Evolutionary conservation across 2,888 invertebrate genomes (phyloP).

Genomic region (Nebria brevicollis): DNA sequence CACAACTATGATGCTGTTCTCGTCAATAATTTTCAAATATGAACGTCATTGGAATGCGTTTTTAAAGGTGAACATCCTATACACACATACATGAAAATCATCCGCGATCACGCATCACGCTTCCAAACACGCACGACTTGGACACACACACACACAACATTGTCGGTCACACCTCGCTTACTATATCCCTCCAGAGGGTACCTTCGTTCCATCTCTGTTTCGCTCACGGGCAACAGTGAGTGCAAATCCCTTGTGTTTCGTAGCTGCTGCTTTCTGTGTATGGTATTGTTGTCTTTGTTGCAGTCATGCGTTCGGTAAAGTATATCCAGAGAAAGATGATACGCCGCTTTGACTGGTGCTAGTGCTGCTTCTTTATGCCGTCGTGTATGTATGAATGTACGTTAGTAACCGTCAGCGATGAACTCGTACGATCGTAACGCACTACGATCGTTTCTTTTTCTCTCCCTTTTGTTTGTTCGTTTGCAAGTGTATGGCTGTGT

Average conservation of each 20-base stretch:
- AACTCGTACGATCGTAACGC: slow-evolving; percentile 15
- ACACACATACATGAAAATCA: background rate
- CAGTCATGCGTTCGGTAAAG: background rate
- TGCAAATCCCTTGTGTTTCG: background rate
- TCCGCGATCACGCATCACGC: slow-evolving; percentile 19
- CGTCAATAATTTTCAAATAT: too few species aligned
- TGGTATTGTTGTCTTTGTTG: background rate
- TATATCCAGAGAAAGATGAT: background rate
- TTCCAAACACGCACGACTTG: slow-evolving; percentile 9
- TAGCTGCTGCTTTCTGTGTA: background rate
- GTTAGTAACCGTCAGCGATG: slow-evolving; percentile 2
- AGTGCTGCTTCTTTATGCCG: background rate
- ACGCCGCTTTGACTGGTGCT: background rate
- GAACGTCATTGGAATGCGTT: background rate
- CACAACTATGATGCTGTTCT: too few species aligned
- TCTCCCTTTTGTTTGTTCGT: background rate
- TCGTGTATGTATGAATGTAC: background rate
- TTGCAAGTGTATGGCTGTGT: background rate
- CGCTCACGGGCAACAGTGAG: slow-evolving; percentile 13
- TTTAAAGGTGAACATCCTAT: background rate
- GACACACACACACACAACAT: slow-evolving; percentile 14
- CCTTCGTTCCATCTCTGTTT: background rate
- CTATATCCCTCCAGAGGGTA: background rate
- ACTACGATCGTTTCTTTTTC: background rate
- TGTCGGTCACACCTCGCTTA: slow-evolving; percentile 29